phyloP scores from a whole-genome alignment of 2,113 vertebrate species.

The Glaucomys volans region DNA sequence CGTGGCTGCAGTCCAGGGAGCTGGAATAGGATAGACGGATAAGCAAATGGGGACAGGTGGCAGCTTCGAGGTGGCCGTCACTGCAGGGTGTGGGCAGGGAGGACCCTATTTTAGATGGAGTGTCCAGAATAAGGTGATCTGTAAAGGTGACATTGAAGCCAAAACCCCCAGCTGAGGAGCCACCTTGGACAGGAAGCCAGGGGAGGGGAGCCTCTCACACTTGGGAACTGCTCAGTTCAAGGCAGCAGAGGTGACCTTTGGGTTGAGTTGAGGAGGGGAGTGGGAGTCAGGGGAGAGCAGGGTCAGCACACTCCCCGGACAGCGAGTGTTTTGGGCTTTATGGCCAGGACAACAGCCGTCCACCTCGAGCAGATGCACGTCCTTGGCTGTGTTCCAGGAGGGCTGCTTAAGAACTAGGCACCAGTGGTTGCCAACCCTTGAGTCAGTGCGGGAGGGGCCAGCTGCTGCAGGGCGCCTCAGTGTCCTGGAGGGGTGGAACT shows the following conservation, averaged over 20 bases:
- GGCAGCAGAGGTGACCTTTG: neutral
- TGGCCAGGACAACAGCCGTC: neutral
- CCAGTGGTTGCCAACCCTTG: neutral
- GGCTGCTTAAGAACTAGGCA: too few species aligned
- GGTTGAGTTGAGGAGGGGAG: neutral
- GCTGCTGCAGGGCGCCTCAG: neutral
- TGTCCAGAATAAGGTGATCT: neutral
- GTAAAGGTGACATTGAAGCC: neutral
- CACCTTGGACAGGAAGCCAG: neutral
- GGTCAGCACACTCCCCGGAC: neutral
- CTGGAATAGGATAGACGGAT: too few species aligned
- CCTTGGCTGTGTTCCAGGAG: neutral
- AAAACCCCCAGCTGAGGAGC: neutral
- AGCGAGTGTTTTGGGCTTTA: neutral
- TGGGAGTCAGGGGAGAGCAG: neutral
- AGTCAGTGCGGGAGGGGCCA: accelerated
- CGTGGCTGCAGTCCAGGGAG: accelerated
- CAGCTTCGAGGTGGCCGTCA: accelerated
- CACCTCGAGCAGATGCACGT: accelerated
- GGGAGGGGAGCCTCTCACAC: accelerated
- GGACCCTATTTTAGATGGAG: neutral
- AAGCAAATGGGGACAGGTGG: neutral
- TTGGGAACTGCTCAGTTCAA: neutral
- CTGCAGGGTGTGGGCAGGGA: neutral
- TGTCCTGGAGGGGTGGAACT: accelerated